Evolutionary conservation across 2,113 vertebrate species (phyloP).

Genomic region (Hydrochoerus hydrochaeris): DNA sequence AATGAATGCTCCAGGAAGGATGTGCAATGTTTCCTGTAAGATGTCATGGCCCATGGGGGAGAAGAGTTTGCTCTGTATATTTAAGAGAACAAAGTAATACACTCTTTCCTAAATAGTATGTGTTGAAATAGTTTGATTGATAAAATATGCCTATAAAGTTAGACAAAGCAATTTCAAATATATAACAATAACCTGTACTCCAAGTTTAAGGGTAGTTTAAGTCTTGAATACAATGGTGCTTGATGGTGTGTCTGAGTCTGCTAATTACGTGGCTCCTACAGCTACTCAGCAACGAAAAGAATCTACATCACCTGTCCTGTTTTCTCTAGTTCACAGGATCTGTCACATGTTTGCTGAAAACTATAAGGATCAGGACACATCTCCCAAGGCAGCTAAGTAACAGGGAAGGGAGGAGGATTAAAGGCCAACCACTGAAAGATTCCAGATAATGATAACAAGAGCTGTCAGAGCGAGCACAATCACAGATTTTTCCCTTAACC

Average conservation of each 20-base stretch:
- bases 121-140: background rate
- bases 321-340: background rate
- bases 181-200: background rate
- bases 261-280: background rate
- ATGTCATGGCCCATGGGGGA: background rate
- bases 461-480: background rate
- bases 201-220: background rate
- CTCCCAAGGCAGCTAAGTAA: background rate
- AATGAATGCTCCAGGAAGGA: background rate
- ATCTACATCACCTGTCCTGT: background rate
- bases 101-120: background rate
- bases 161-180: background rate
- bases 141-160: background rate
- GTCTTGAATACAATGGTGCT: background rate
- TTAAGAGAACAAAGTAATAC: background rate
- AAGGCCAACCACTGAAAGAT: background rate
- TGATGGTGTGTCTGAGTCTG: background rate
- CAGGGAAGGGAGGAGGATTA: background rate
- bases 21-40: background rate
- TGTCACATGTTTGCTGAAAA: background rate
- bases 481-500: background rate
- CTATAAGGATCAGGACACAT: background rate
- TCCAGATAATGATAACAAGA: background rate
- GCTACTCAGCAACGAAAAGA: background rate
- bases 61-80: background rate